Evolutionary conservation across 2,888 invertebrate species (phyloP).

Genomic region (Patella caerulea): DNA sequence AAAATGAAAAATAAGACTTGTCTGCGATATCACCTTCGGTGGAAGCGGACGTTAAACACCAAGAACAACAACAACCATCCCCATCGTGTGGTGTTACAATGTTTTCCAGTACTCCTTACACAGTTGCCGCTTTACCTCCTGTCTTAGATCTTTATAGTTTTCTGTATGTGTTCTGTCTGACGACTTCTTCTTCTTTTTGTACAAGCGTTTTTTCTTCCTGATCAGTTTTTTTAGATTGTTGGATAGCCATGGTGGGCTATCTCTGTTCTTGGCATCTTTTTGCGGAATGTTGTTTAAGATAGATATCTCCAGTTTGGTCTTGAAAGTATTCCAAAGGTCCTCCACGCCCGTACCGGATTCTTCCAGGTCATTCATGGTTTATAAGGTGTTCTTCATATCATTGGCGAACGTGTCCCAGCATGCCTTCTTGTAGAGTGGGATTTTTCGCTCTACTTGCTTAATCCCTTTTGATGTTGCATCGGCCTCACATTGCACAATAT

Average conservation of each 20-base stretch:
- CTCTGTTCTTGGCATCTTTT: constrained; percentile 24
- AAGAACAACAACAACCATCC: no score
- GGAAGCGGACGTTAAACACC: no score
- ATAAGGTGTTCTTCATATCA: constrained; percentile 24
- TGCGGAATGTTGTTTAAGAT: constrained; percentile 22
- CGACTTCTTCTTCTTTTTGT: background rate
- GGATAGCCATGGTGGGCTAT: constrained; percentile 30
- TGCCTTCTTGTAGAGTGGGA: constrained; percentile 36
- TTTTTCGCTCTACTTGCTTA: constrained; percentile 23
- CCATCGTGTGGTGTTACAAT: no score
- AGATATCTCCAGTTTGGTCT: constrained; percentile 16
- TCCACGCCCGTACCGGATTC: background rate
- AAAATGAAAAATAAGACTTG: no score
- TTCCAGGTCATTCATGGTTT: constrained; percentile 8
- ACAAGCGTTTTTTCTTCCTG: constrained; percentile 20
- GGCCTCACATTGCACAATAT: constrained; percentile 8
- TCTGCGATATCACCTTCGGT: no score
- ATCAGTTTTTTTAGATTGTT: constrained; percentile 24
- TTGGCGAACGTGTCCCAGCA: constrained; percentile 28
- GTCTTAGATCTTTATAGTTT: no score
- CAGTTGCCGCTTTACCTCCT: no score
- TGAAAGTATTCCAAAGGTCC: constrained; percentile 17
- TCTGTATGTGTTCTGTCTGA: no score
- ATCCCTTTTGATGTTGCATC: background rate
- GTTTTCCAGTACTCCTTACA: no score